Percentiles rank a stretch among this genome's conserved stretches.
These are phyloP conservation scores for Enteromius viviparus DNA, from an alignment of 2,797 vertebrate species.

Conservation along the genomic window DNA sequence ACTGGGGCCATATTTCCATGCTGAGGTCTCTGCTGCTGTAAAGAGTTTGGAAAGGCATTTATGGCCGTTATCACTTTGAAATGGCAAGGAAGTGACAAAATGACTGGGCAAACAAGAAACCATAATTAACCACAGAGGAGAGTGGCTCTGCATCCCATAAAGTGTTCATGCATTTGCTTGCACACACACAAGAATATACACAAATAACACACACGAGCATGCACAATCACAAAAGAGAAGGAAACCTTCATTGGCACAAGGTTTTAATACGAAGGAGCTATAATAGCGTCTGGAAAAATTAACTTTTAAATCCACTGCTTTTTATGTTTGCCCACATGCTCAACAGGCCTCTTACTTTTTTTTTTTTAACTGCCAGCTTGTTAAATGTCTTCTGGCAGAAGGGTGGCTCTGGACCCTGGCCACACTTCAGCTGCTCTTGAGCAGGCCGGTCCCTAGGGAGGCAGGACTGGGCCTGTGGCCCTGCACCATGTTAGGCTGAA, in stretches of 20 bases:
- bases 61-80: slow-evolving; percentile 70
- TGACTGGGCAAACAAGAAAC: slow-evolving; percentile 75
- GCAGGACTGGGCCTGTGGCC: slow-evolving; percentile 38
- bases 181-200: slow-evolving; percentile 56
- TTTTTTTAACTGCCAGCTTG: slow-evolving; percentile 81
- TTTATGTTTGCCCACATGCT: slow-evolving; percentile 85
- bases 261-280: slow-evolving; percentile 79
- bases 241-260: slow-evolving; percentile 75
- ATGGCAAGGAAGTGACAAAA: slow-evolving; percentile 71
- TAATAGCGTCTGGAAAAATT: slow-evolving; percentile 82
- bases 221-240: slow-evolving; percentile 52
- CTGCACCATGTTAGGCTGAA: slow-evolving; percentile 32
- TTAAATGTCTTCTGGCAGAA: slow-evolving; percentile 84
- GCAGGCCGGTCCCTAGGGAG: slow-evolving; percentile 54
- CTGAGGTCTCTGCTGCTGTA: slow-evolving; percentile 57
- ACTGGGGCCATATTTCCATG: slow-evolving; percentile 56
- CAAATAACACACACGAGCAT: slow-evolving; percentile 54
- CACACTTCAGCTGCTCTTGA: slow-evolving; percentile 65
- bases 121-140: slow-evolving; percentile 76
- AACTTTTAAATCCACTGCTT: slow-evolving; percentile 81
- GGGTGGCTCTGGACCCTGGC: slow-evolving; percentile 72
- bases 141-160: slow-evolving; percentile 69
- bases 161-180: slow-evolving; percentile 50
- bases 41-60: slow-evolving; percentile 68
- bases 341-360: slow-evolving; percentile 81